A percentile compares a stretch with the other conserved stretches of the same genome.
phyloP scores from a whole-genome alignment of 2,113 vertebrate genomes.

The Diphyllodes magnificus region DNA sequence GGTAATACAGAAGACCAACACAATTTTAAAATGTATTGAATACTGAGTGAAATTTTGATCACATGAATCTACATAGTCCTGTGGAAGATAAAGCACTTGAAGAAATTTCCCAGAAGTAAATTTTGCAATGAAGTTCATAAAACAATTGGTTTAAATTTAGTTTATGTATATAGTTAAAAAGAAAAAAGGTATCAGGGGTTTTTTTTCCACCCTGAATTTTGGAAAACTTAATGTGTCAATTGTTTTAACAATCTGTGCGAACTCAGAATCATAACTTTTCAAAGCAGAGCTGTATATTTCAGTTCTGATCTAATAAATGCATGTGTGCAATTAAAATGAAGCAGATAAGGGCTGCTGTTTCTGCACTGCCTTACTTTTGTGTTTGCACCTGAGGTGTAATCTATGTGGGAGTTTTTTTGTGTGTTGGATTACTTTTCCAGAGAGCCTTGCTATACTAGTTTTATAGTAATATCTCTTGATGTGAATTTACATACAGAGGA shows the following conservation, averaged over 20 bases:
- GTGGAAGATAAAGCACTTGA: background rate
- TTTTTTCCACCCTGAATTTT: background rate
- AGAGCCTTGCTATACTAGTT: background rate
- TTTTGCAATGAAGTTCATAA: background rate
- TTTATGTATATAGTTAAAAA: background rate
- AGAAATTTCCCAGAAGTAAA: background rate
- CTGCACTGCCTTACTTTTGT: background rate
- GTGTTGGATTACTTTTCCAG: background rate
- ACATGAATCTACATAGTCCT: background rate
- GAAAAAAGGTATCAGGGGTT: rapidly evolving
- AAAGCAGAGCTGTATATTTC: background rate
- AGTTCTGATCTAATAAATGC: background rate
- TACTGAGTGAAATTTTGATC: background rate
- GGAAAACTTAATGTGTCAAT: background rate
- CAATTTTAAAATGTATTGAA: background rate
- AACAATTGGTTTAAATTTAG: background rate
- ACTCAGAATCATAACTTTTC: background rate
- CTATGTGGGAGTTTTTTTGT: background rate
- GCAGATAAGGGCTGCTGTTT: background rate
- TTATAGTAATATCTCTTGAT: background rate
- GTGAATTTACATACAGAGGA: background rate
- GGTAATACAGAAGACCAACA: background rate
- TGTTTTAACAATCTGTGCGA: background rate
- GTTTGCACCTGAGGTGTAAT: background rate
- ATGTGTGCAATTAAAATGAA: background rate